phyloP scores from a whole-genome alignment of 2,797 vertebrate species.

The Darevskia mixta region DNA sequence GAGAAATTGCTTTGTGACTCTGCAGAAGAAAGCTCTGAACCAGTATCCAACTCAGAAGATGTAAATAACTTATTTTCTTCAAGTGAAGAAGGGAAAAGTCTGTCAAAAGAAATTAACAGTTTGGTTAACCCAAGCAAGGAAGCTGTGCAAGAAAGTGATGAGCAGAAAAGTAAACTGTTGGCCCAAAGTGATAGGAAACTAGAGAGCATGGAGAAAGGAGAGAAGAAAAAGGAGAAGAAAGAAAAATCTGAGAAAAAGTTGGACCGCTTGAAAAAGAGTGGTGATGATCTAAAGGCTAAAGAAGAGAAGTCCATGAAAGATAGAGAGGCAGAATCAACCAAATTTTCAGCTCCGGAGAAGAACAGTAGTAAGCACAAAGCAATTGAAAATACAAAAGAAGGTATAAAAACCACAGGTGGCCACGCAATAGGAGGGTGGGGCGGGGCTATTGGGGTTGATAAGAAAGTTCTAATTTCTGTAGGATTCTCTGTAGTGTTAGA shows the following conservation, averaged over 20 bases:
- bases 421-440: neutral
- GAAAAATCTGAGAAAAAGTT: conserved; percentile 82
- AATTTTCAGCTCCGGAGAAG: conserved; percentile 79
- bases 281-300: conserved; percentile 75
- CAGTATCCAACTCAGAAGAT: conserved; percentile 73
- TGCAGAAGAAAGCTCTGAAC: conserved; percentile 72
- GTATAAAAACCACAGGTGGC: conserved; percentile 72
- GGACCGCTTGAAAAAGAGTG: conserved; percentile 77
- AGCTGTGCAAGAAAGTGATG: conserved; percentile 74
- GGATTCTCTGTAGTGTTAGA: neutral
- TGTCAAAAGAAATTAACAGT: conserved; percentile 75
- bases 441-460: neutral
- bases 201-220: conserved; percentile 76
- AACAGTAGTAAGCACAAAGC: conserved; percentile 85
- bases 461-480: neutral
- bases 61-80: conserved; percentile 73
- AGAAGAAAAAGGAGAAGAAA: conserved; percentile 82
- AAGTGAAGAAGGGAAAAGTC: conserved; percentile 80
- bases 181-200: conserved; percentile 79
- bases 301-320: conserved; percentile 84
- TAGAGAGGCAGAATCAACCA: conserved; percentile 78
- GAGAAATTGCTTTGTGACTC: conserved; percentile 67
- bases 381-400: conserved; percentile 89
- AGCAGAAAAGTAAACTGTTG: conserved; percentile 74
- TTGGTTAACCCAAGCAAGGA: conserved; percentile 70